Conservation (phyloP, 2,113 vertebrate genomes). For the Stictonetta naevosa region DNA sequence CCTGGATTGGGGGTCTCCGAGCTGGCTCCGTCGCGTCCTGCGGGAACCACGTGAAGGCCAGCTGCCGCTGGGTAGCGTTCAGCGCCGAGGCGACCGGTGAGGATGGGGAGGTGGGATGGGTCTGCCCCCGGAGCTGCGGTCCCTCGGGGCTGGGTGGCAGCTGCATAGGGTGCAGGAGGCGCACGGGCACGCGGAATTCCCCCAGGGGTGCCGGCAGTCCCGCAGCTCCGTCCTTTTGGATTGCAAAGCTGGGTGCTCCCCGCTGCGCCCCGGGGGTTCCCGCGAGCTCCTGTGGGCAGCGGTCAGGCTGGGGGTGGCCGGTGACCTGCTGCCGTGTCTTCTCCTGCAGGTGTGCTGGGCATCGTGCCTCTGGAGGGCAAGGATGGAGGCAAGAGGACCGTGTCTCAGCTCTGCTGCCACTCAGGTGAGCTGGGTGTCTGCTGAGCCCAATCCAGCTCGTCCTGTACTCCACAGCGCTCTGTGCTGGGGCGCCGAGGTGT, state of each 20-base stretch:
- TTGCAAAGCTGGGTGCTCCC: background rate
- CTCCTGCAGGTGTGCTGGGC: constrained; percentile 84
- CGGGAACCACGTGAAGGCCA: constrained; percentile 89
- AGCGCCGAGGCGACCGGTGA: constrained; percentile 85
- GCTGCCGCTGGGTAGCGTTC: constrained; percentile 85
- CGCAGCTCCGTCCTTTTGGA: background rate
- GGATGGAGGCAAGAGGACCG: constrained; percentile 78
- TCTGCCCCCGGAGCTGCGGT: background rate
- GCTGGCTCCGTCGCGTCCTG: constrained; percentile 75
- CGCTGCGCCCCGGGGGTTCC: rapidly evolving
- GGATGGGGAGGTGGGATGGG: background rate
- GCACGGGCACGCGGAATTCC: rapidly evolving
- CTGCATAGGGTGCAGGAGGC: background rate
- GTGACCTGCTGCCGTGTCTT: background rate
- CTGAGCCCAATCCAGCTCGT: rapidly evolving
- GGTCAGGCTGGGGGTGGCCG: background rate
- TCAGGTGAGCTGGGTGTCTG: constrained; percentile 80
- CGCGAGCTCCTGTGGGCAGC: background rate
- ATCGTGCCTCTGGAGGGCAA: constrained; percentile 80
- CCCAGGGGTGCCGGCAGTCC: background rate
- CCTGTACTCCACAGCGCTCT: rapidly evolving
- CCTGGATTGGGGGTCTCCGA: constrained; percentile 86
- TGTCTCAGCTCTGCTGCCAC: constrained; percentile 88
- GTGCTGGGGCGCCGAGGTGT: background rate
- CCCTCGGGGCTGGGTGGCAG: background rate